phyloP scores from a whole-genome alignment of 2,797 vertebrate genomes.

The Anguilla megastoma region DNA sequence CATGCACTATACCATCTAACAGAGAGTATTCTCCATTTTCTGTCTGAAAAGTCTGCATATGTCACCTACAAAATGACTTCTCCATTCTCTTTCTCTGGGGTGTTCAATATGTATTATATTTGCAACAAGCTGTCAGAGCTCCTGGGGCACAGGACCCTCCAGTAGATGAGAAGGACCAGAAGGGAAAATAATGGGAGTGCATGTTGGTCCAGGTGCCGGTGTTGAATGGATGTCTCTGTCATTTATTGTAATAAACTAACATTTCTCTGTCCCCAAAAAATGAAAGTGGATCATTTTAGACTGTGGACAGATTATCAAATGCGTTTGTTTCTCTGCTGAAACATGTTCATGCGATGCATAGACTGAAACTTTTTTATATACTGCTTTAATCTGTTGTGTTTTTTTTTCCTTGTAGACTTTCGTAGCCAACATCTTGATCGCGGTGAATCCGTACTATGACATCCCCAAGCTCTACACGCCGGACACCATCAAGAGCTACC shows the following conservation, averaged over 20 bases:
- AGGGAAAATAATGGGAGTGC: background rate
- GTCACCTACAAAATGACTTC: too few species aligned
- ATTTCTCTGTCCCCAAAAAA: background rate
- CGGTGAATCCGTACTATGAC: constrained; percentile 96
- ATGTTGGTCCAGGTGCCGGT: background rate
- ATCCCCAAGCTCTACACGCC: constrained; percentile 90
- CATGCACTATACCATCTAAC: too few species aligned
- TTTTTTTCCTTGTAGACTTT: constrained; percentile 77
- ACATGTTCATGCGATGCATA: background rate
- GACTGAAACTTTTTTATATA: background rate
- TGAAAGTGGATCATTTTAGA: background rate
- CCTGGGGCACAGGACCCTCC: too few species aligned
- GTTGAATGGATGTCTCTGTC: background rate
- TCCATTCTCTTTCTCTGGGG: too few species aligned
- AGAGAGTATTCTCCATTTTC: too few species aligned
- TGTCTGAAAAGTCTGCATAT: too few species aligned
- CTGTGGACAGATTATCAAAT: background rate
- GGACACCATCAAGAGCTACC: constrained; percentile 87
- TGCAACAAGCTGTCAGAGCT: too few species aligned
- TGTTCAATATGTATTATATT: too few species aligned
- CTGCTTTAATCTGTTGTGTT: background rate
- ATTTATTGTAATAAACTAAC: background rate
- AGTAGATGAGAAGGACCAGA: background rate
- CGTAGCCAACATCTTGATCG: constrained; percentile 98
- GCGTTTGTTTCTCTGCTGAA: background rate